Base-by-base conservation (phyloP, 2,113 vertebrate genomes). In the Solea solea region DNA sequence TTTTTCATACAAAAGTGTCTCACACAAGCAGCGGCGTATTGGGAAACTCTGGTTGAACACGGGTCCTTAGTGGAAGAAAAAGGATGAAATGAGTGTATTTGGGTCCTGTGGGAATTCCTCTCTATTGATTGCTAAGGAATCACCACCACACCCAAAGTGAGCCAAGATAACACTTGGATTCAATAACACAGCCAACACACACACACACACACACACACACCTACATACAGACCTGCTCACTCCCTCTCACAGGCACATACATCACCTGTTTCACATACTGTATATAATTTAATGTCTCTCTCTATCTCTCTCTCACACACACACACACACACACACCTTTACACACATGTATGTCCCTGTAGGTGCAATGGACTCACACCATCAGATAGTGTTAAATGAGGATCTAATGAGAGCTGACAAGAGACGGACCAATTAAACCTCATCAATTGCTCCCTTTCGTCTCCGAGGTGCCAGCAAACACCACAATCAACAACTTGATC, bases 381-480 rank as follows among this genome's bases (percentile, higher is more conserved):
- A 92, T 91, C 89, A 89, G 90, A 93, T 91, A 90, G 86, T 91
- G 91, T 89, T 91, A 91, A 90, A 92, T 91, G 88, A 88, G 80
- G 77, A 74, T 57, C 89, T 91, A 93, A 93, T 91, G 87, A 86
- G 81, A 82, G 76, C 78, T 91, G 90, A 91, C 89, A 90, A 74
- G 82, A 85, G 88, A 90, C 83, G 87, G 88, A 89, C 81, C 92
- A 93, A 93, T 93, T 91, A 92, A 87, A 89, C 69, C 82, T 90
- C 92, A 90, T 92, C 89, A 91, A 84, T 86, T 87, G 73, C 74
- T 84, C 72, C 83, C 83, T 73, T 60, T 70, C 27, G 74, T 89
- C 86, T 83, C 81, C 11, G 64, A 76, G 80, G 82, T 80, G 86
- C 78, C 76, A 84, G 86, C 76, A 87, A 88, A 90, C 82, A 81